Conservation (phyloP, 2,113 vertebrate species). For the Mohoua ochrocephala region DNA sequence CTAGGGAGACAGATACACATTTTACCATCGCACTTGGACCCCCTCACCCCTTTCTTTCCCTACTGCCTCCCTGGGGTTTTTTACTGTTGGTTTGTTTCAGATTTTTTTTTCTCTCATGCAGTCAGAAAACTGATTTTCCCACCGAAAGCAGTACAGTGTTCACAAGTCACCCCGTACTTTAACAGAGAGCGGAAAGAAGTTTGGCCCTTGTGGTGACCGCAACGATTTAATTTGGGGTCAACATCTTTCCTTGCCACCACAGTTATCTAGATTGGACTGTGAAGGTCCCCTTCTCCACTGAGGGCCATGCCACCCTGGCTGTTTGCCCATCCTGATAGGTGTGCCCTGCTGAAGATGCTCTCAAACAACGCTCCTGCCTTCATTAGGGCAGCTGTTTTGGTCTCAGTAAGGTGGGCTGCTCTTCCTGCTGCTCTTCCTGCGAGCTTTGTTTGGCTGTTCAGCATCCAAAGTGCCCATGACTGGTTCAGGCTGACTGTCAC, state of each 20-base stretch:
- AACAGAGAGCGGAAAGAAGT: not conserved
- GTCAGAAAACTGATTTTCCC: not conserved
- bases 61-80: not conserved
- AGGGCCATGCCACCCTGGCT: fast-evolving
- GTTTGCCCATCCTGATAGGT: not conserved
- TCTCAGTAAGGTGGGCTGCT: not conserved
- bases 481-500: not conserved
- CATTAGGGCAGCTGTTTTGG: not conserved
- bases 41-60: not conserved
- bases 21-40: not conserved
- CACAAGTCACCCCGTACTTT: not conserved
- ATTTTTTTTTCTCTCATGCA: not conserved
- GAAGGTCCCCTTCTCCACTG: not conserved
- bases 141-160: not conserved
- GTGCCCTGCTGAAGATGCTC: not conserved
- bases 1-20: not conserved
- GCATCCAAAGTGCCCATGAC: fast-evolving
- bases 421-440: fast-evolving
- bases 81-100: not conserved
- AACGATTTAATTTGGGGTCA: not conserved
- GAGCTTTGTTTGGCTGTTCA: not conserved
- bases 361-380: not conserved
- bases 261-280: not conserved
- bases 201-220: not conserved
- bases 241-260: not conserved